Base-by-base conservation (phyloP, 1,140 invertebrate species). In the Lanistes nyassanus region DNA sequence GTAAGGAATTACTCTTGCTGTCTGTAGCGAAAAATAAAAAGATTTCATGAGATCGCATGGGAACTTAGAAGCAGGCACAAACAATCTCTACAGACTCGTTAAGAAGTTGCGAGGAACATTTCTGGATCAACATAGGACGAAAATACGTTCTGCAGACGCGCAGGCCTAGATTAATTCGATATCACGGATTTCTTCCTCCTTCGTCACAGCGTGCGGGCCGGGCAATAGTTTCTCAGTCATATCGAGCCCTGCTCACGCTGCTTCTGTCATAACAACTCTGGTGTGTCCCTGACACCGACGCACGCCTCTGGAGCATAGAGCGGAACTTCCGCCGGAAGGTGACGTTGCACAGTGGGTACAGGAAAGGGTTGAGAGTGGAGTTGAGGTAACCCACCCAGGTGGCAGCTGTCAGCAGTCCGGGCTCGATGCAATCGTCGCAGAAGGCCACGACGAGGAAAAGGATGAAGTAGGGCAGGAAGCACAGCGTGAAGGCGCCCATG, bases 381-480 rank as follows among this genome's bases (percentile, higher is more conserved):
- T 92, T 92, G 29, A 92, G 81, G 81, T 92, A 92, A 6, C 91
- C 91, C 6, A 92, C 86, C 91, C 91, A 92, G 7, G 91, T 91
- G 70, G 91, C 89, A 7, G 90, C 89, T 29, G 89, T 90, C 53
- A 89, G 78, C 21, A 86, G 76, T 11, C 80, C 83, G 11, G 80
- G 81, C 34, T 84, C 80, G 42, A 89, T 80, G 83, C 92, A 92
- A 37, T 87, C 85, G 60, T 90, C 85, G 85, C 92, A 93, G 72
- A 92, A 91, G 3, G 92, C 92, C 29, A 92, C 90, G 31, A 93
- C 92, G 42, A 92, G 87, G 81, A 93, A 93, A 3, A 92, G 87
- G 66, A 92, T 91, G 79, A 93, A 93, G 83, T 93, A 93, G 11
- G 92, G 92, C 21, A 93, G 84, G 90, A 93, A 93, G 81, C 92